Evolutionary conservation across 1,140 invertebrate genomes (phyloP), one percentile per base, ranked within the genome.

Genomic region (Coptotermes formosanus): DNA sequence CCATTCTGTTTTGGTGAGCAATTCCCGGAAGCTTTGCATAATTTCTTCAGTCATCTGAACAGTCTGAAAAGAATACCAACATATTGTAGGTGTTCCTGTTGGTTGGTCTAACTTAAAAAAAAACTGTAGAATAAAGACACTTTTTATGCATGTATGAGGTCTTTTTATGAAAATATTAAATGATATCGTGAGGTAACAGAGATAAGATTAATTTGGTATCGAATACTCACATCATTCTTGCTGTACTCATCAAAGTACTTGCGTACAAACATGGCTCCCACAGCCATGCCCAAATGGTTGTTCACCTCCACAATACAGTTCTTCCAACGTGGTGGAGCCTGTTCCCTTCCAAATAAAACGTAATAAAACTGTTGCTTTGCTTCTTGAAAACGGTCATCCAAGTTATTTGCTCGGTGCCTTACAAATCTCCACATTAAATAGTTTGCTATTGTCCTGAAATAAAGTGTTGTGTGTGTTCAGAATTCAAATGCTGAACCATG

Each of bases 341-440:
- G 92, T 88, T 96, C 94, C 64, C 95, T 92, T 23, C 96, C 96
- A 88, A 95, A 95, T 23, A 97, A 89, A 38, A 94, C 92, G 85
- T 93, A 94, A 89, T 94, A 94, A 89, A 96, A 96, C 55, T 93
- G 94, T 86, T 93, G 93, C 87, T 92, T 92, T 0, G 92, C 89
- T 14, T 92, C 91, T 88, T 92, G 91, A 90, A 97, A 98, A 55
- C 96, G 92, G 89, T 95, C 94, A 87, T 97, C 97, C 86, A 98
- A 92, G 90, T 97, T 97, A 89, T 96, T 96, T 23, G 97, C 94
- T 87, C 97, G 92, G 89, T 97, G 96, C 87, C 96, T 94, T 52
- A 98, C 95, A 88, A 98, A 97, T 87, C 97, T 92, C 97, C 97
- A 98, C 23, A 98, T 90, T 83, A 97, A 88, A 91, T 97, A 96